phyloP scores from a whole-genome alignment of 2,797 vertebrate genomes.

The Chaetodon trifasciatus region DNA sequence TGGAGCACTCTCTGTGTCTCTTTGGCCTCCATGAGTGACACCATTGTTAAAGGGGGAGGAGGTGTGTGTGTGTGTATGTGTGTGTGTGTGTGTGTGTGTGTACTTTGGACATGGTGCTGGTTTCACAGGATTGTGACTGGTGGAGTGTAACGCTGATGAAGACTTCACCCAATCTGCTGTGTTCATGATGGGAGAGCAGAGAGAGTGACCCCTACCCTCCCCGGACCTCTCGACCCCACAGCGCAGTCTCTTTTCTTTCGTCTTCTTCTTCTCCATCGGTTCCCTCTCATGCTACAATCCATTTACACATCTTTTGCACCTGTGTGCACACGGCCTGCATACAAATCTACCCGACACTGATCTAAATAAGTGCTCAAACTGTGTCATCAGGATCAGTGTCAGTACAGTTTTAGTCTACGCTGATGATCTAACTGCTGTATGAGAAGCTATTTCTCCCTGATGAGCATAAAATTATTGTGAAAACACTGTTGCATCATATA shows the following conservation, averaged over 20 bases:
- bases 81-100: conserved; percentile 19
- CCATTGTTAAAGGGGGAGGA: conserved; percentile 52
- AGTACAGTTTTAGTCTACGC: background rate
- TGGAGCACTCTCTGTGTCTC: conserved; percentile 68
- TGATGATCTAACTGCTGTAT: background rate
- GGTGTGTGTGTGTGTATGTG: conserved; percentile 29
- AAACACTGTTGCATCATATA: conserved; percentile 8
- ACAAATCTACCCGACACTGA: background rate
- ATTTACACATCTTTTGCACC: background rate
- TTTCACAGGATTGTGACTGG: conserved; percentile 79
- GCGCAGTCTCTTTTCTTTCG: conserved; percentile 17
- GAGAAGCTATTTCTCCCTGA: background rate
- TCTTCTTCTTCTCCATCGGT: conserved; percentile 2
- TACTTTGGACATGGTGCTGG: conserved; percentile 58
- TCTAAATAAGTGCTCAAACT: background rate
- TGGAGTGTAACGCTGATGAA: conserved; percentile 76
- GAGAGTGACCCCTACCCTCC: conserved; percentile 61
- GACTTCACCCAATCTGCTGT: conserved; percentile 71
- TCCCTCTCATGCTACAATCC: background rate
- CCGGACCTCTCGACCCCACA: conserved; percentile 27
- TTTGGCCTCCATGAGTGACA: conserved; percentile 59
- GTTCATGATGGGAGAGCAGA: conserved; percentile 63
- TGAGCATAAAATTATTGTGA: conserved; percentile 13
- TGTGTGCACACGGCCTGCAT: background rate
- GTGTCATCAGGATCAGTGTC: background rate